Evolutionary conservation across 2,888 invertebrate genomes (phyloP).

Genomic region (Xylota segnis): DNA sequence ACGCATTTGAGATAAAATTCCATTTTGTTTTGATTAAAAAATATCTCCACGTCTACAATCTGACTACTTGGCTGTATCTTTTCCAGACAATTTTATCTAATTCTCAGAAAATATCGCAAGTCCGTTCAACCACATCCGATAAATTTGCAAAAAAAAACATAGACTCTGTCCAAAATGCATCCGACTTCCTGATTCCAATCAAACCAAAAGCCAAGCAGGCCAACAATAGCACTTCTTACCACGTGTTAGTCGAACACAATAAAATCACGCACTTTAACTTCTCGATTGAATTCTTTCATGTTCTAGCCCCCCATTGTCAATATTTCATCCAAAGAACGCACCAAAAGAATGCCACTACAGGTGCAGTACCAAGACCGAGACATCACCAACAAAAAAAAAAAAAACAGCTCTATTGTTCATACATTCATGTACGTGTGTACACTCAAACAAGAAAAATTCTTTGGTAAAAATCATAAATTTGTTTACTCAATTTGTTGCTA

Average conservation of each 20-base stretch:
- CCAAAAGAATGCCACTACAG: constrained; percentile 49
- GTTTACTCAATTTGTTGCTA: not conserved
- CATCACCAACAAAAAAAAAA: not conserved
- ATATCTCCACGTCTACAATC: no score
- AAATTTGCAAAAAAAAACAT: not conserved
- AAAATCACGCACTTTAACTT: constrained; percentile 56
- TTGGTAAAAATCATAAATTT: constrained; percentile 24
- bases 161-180: not conserved
- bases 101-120: not conserved
- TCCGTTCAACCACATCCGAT: constrained; percentile 2
- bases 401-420: constrained; percentile 23
- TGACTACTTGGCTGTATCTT: not conserved
- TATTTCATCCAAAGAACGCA: constrained; percentile 31
- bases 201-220: not conserved
- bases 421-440: constrained; percentile 15
- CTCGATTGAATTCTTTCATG: constrained; percentile 62
- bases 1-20: no score
- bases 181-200: constrained; percentile 34
- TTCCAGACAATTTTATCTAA: constrained; percentile 18
- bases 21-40: no score
- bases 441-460: constrained; percentile 36
- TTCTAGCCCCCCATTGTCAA: constrained; percentile 44
- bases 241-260: constrained; percentile 18
- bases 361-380: constrained; percentile 23
- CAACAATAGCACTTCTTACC: constrained; percentile 9